These are phyloP conservation scores for Cosmopolites sordidus DNA, from an alignment of 2,888 invertebrate species.

Conservation along the genomic window DNA sequence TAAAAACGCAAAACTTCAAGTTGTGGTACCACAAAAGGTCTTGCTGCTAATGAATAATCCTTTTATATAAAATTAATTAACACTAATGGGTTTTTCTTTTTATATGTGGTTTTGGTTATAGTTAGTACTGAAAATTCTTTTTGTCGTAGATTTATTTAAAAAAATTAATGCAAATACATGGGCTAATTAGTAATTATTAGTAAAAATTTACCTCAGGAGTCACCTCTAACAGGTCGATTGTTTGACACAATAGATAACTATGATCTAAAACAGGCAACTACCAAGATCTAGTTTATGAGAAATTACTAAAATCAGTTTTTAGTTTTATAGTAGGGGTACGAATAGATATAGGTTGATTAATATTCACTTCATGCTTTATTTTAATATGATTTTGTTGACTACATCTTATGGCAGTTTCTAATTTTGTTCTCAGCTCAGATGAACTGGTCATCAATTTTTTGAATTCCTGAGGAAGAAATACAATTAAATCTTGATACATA, in stretches of 20 bases:
- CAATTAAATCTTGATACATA: not conserved
- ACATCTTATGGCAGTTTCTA: conserved; percentile 81
- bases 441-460: conserved; percentile 85
- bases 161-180: no score
- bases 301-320: conserved; percentile 93
- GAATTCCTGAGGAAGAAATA: conserved; percentile 63
- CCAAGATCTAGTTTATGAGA: conserved; percentile 54
- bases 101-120: no score
- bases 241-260: not conserved
- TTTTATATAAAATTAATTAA: no score
- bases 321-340: conserved; percentile 78
- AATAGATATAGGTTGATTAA: conserved; percentile 44
- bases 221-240: not conserved
- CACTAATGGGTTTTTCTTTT: no score
- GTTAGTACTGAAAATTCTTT: no score
- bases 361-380: conserved; percentile 48
- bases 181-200: not conserved
- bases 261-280: conserved; percentile 1
- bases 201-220: not conserved
- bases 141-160: no score
- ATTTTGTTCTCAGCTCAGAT: conserved; percentile 69
- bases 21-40: no score
- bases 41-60: no score
- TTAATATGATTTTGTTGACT: conserved; percentile 61
- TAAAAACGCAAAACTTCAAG: no score